These are phyloP conservation scores for Saxicola maurus DNA, from an alignment of 2,797 vertebrate genomes.

Conservation along the genomic window DNA sequence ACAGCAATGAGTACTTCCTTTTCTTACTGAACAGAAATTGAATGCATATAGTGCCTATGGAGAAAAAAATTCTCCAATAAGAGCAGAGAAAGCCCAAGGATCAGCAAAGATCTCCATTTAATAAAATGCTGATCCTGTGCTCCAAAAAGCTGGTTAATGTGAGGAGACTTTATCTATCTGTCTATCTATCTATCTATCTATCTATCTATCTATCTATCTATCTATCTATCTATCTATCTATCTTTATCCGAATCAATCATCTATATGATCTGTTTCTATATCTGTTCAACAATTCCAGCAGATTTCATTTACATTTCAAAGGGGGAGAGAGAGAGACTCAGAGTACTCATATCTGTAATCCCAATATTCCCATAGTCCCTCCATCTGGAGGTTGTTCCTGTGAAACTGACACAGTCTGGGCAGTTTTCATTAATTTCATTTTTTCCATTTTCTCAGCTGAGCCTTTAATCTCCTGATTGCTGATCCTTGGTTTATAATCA, in stretches of 20 bases:
- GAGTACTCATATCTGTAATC: not conserved
- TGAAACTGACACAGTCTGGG: not conserved
- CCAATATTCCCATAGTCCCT: not conserved
- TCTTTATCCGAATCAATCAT: not conserved
- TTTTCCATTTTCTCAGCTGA: constrained; percentile 15
- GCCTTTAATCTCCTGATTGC: constrained; percentile 23
- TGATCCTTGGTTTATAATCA: constrained; percentile 36
- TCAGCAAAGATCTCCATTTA: not conserved
- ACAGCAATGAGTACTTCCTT: not conserved
- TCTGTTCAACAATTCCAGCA: not conserved
- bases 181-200: not conserved
- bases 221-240: not conserved
- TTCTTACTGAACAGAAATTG: not conserved
- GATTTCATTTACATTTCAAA: constrained; percentile 43
- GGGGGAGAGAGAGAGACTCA: not conserved
- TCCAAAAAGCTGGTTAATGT: not conserved
- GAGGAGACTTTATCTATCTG: not conserved
- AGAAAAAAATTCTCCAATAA: not conserved
- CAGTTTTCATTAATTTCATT: constrained; percentile 26
- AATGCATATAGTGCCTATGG: not conserved
- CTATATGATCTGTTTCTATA: not conserved
- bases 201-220: not conserved
- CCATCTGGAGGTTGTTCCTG: not conserved
- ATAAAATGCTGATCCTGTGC: not conserved
- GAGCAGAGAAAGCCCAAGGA: not conserved